Evolutionary conservation across 2,113 vertebrate species (phyloP), one percentile per base, ranked within the genome.

Genomic region (Centrocercus urophasianus): DNA sequence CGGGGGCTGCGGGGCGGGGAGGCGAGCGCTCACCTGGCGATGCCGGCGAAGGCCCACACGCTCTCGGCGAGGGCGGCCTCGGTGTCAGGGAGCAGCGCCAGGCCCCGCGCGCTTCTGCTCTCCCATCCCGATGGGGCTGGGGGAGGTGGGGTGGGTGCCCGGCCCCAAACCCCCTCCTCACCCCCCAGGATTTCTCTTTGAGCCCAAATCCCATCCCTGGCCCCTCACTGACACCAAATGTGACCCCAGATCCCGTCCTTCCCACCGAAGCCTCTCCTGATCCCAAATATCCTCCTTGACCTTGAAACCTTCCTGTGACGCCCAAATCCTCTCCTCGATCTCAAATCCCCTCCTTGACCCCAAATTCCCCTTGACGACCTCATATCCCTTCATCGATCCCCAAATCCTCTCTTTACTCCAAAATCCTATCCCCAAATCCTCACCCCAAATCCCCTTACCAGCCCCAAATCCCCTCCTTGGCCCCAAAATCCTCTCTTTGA

Each of bases 31-130:
- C 92, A 99, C 99, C 98, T 98, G 95, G 98, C 93, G 36, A 99
- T 97, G 52, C 99, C 99, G 7, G 98, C 96, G 67, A 98, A 99
- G 65, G 98, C 97, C 99, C 99, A 99, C 59, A 99, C 98, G 2
- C 98, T 98, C 72, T 99, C 98, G 14, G 98, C 98, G 57, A 99
- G 96, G 36, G 98, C 96, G 86, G 98, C 98, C 83, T 99, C 98
- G 0, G 98, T 99, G 83, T 99, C 99, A 4, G 98, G 98, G 87
- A 99, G 96, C 85, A 98, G 97, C 0, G 38, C 66, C 61, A 90
- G 66, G 45, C 86, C 90, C 38, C 93, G 59, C 10, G 20, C 4
- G 16, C 96, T 97, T 96, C 96, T 97, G 19, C 88, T 94, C 36
- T 98, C 97, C 56, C 97, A 96, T 8, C 96, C 95, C 0, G 52